These are phyloP conservation scores for Diachrysia chrysitis DNA, from an alignment of 2,888 invertebrate genomes.

Conservation along the genomic window DNA sequence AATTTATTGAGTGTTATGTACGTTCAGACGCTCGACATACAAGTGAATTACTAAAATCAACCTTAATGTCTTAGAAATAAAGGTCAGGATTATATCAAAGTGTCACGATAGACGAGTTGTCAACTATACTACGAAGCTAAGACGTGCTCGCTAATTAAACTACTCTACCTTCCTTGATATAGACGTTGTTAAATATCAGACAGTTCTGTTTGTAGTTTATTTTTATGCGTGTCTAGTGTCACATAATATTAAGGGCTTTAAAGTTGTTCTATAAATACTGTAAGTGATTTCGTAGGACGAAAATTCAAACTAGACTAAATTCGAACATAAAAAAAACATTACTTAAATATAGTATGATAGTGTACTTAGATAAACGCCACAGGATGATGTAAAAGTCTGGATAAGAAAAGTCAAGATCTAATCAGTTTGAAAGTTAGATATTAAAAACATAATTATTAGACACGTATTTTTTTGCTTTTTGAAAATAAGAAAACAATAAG, in stretches of 20 bases:
- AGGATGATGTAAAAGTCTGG: too few species aligned
- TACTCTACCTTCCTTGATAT: constrained; percentile 1
- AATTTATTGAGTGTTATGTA: constrained; percentile 20
- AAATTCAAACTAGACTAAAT: background rate
- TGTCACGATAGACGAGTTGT: background rate
- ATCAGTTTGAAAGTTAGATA: too few species aligned
- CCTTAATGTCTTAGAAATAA: background rate
- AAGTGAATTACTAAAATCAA: background rate
- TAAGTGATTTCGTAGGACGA: background rate
- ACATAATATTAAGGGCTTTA: background rate
- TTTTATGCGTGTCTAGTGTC: too few species aligned
- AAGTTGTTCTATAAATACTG: background rate
- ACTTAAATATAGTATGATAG: too few species aligned
- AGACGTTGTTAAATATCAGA: background rate
- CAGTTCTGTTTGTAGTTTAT: background rate
- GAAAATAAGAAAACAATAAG: too few species aligned
- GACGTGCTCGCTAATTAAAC: background rate
- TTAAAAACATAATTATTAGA: too few species aligned
- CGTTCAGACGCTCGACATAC: constrained; percentile 1
- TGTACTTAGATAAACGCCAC: too few species aligned
- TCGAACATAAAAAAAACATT: background rate
- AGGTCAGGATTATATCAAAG: background rate
- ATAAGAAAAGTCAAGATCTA: too few species aligned
- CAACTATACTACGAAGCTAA: background rate
- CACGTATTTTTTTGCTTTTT: too few species aligned